Evolutionary conservation across 2,113 vertebrate species (phyloP).

Genomic region (Macquaria australasica): DNA sequence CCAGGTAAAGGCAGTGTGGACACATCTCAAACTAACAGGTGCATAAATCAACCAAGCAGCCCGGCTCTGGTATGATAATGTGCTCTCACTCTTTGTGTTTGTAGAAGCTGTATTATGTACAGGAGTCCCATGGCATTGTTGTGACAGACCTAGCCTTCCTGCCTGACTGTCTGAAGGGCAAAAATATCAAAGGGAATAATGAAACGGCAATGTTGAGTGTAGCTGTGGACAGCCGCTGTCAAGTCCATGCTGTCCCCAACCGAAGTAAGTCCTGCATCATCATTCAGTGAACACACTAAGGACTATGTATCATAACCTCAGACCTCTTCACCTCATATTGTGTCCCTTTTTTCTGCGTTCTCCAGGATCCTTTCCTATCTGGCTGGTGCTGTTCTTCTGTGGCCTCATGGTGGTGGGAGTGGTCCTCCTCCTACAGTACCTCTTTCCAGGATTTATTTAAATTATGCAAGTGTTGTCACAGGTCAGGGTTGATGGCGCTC

Average conservation of each 20-base stretch:
- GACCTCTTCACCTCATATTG: not conserved
- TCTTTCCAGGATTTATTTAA: constrained; percentile 92
- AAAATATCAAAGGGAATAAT: constrained; percentile 84
- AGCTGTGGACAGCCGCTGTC: constrained; percentile 95
- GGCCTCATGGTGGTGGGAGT: constrained; percentile 85
- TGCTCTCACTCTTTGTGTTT: constrained; percentile 15
- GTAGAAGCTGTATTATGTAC: constrained; percentile 93
- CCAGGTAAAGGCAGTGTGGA: constrained; percentile 85
- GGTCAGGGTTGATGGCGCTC: not conserved
- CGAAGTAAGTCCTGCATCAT: constrained; percentile 85
- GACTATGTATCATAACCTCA: not conserved
- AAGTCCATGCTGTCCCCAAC: constrained; percentile 88
- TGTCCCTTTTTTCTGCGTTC: not conserved
- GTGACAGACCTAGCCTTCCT: constrained; percentile 95
- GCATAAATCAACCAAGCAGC: not conserved
- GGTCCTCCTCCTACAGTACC: constrained; percentile 89
- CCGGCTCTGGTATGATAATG: not conserved
- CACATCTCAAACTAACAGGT: not conserved
- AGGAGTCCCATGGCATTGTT: constrained; percentile 94
- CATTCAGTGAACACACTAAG: too few relatives aligned
- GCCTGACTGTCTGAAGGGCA: constrained; percentile 84
- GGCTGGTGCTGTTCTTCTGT: constrained; percentile 91
- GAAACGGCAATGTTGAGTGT: constrained; percentile 94
- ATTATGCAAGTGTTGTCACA: constrained; percentile 49
- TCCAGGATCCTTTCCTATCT: constrained; percentile 90